phyloP scores from a whole-genome alignment of 2,797 vertebrate species.

The Parambassis ranga region DNA sequence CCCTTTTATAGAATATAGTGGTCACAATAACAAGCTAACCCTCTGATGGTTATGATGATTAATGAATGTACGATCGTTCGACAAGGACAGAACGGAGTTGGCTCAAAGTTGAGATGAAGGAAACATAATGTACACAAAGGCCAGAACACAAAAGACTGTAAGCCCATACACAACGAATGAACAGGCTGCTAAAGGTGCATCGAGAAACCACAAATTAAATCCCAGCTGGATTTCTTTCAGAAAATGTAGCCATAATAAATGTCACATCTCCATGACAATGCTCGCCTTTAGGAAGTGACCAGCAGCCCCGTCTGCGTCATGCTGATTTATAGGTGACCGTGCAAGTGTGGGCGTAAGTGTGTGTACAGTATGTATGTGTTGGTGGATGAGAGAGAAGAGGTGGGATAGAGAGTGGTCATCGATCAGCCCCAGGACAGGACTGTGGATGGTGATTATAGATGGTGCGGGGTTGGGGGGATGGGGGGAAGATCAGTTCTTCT shows the following conservation, averaged over 20 bases:
- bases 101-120: not conserved
- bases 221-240: constrained; percentile 20
- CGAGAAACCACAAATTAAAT: constrained; percentile 35
- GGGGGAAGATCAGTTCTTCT: constrained; percentile 44
- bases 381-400: constrained; percentile 22
- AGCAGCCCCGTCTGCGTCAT: not conserved
- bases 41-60: not conserved
- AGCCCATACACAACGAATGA: not conserved
- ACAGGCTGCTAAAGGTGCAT: not conserved
- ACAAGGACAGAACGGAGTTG: not conserved
- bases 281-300: constrained; percentile 19
- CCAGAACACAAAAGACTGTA: constrained; percentile 6
- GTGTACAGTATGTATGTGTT: not conserved
- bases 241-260: constrained; percentile 32
- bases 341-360: not conserved
- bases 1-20: not conserved
- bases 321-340: constrained; percentile 34
- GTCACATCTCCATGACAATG: constrained; percentile 53
- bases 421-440: constrained; percentile 59
- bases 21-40: not conserved
- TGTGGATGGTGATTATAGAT: constrained; percentile 62
- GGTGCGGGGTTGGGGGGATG: not conserved
- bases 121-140: constrained; percentile 16
- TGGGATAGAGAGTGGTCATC: constrained; percentile 52
- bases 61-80: not conserved